A percentile compares a stretch with the other conserved stretches of the same genome.
Evolutionary conservation across 1,140 invertebrate genomes (phyloP).

Genomic region (Branchinecta lindahli): DNA sequence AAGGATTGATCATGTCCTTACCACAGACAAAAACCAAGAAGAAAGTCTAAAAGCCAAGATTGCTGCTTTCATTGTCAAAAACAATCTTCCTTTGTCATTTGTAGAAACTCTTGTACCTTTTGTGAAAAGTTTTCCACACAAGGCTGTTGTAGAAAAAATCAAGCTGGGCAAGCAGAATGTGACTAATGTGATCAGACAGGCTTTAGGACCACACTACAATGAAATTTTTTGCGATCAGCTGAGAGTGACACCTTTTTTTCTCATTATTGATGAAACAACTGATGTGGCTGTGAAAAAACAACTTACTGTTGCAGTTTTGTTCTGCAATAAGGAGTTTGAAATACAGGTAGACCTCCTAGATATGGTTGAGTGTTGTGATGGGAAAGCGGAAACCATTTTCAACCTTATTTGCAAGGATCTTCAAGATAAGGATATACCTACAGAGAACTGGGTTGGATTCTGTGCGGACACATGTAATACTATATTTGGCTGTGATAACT

Average conservation of each 20-base stretch:
- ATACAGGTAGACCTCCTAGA: not conserved
- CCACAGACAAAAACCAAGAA: too few species aligned
- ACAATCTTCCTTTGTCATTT: not conserved
- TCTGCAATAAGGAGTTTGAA: conserved; percentile 9
- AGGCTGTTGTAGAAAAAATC: not conserved
- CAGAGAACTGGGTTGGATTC: too few species aligned
- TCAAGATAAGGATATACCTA: too few species aligned
- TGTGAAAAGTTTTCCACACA: not conserved
- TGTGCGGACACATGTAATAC: too few species aligned
- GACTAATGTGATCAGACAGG: not conserved
- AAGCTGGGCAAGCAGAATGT: conserved; percentile 8
- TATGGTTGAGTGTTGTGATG: conserved; percentile 4
- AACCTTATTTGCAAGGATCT: too few species aligned
- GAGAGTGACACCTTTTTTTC: not conserved
- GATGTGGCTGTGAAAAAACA: conserved; percentile 12
- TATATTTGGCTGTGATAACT: too few species aligned
- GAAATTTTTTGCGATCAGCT: not conserved
- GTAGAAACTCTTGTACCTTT: not conserved
- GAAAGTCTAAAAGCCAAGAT: too few species aligned
- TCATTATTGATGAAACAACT: conserved; percentile 13
- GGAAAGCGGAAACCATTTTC: too few species aligned
- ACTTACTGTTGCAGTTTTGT: not conserved
- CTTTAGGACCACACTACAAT: not conserved
- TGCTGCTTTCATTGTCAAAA: too few species aligned
- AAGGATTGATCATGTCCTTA: too few species aligned